Percentiles rank a stretch among this genome's conserved stretches.
These are phyloP conservation scores for Burhinus bistriatus DNA, from an alignment of 2,113 vertebrate species.

Conservation along the genomic window DNA sequence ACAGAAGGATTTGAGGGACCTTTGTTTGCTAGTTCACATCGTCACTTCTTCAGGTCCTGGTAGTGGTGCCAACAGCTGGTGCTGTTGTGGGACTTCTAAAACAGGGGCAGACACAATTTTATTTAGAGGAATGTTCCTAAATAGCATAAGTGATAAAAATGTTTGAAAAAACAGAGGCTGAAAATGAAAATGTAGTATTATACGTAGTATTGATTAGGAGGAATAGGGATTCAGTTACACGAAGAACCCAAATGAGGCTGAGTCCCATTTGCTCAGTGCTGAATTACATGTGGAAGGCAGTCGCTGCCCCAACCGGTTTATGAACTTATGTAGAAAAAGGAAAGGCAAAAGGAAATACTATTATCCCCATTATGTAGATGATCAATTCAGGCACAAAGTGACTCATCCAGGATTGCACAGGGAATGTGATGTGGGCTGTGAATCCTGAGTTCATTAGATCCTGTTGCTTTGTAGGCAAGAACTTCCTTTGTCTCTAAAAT, in stretches of 20 bases:
- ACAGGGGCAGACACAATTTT: neutral
- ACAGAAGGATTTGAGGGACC: neutral
- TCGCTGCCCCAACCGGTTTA: neutral
- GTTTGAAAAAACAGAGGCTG: neutral
- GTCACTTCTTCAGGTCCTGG: neutral
- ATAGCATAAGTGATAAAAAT: neutral
- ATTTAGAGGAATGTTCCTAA: neutral
- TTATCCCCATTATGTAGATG: neutral
- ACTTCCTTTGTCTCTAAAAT: slow-evolving; percentile 6
- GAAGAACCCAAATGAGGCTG: neutral
- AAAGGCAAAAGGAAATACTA: neutral
- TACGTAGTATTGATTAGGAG: neutral
- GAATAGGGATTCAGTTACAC: neutral
- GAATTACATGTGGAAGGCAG: neutral
- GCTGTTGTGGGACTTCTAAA: neutral
- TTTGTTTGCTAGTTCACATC: neutral
- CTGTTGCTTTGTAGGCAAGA: slow-evolving; percentile 7
- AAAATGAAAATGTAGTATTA: neutral
- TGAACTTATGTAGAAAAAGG: neutral
- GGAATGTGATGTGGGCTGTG: neutral
- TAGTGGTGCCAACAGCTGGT: neutral
- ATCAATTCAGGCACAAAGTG: neutral
- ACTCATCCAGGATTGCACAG: neutral
- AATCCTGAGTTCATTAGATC: neutral
- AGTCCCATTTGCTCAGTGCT: neutral